These are phyloP conservation scores for Aethes cnicana DNA, from an alignment of 2,888 invertebrate genomes.

Conservation along the genomic window DNA sequence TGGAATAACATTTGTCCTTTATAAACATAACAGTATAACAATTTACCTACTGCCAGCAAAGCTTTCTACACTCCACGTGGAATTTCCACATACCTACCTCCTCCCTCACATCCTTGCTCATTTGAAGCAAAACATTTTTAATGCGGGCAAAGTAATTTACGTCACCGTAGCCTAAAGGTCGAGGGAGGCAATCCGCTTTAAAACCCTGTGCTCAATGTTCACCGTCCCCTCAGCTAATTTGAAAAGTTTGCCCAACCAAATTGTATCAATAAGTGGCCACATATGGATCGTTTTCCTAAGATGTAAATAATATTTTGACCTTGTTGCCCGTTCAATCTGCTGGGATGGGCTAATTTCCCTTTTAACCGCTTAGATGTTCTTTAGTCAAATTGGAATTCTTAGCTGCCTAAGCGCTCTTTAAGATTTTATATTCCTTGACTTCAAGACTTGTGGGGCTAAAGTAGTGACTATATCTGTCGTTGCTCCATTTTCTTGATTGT, in stretches of 20 bases:
- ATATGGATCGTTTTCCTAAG: constrained; percentile 24
- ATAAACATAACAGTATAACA: too few species aligned
- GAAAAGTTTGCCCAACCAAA: constrained; percentile 27
- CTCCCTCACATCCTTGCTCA: neutral
- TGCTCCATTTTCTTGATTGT: too few species aligned
- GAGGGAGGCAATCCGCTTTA: constrained; percentile 9
- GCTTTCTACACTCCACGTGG: neutral
- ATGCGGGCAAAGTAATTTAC: constrained; percentile 6
- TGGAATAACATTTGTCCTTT: too few species aligned
- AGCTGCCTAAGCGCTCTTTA: too few species aligned
- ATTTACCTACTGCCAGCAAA: too few species aligned
- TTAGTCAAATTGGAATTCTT: too few species aligned
- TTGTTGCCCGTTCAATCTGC: constrained; percentile 3
- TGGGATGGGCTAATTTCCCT: neutral
- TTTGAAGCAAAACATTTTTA: constrained; percentile 11
- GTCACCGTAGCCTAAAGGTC: constrained; percentile 11
- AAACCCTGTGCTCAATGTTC: constrained; percentile 21
- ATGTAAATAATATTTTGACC: constrained; percentile 26
- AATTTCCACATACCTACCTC: neutral
- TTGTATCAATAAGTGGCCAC: constrained; percentile 24
- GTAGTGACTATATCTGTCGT: too few species aligned
- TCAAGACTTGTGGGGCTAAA: too few species aligned
- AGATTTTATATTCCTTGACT: too few species aligned
- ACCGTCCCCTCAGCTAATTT: constrained; percentile 25
- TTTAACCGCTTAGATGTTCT: too few species aligned